These are phyloP conservation scores for Notolabrus celidotus DNA, from an alignment of 2,797 vertebrate species.

Conservation along the genomic window DNA sequence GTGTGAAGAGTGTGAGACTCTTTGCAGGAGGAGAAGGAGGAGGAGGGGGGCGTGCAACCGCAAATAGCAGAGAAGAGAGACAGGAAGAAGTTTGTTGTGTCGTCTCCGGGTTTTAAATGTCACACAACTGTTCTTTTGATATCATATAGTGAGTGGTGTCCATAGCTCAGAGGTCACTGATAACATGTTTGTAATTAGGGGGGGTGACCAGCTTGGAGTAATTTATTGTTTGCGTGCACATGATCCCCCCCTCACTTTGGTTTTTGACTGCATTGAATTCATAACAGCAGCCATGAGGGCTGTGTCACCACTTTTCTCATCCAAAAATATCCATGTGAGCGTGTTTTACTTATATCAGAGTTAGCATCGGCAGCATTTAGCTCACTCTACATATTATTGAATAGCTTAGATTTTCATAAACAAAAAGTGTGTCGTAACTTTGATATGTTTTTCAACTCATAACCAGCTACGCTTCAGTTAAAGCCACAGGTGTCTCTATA, in stretches of 20 bases:
- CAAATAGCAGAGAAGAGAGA: constrained; percentile 16
- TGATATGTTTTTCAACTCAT: constrained; percentile 39
- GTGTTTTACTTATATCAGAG: constrained; percentile 9
- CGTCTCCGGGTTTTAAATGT: constrained; percentile 37
- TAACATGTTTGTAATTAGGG: constrained; percentile 32
- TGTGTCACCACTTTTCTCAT: constrained; percentile 38
- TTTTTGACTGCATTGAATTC: constrained; percentile 28
- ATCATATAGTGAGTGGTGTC: constrained; percentile 23
- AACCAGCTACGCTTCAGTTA: constrained; percentile 54
- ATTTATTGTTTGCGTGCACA: constrained; percentile 38
- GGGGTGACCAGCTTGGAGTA: constrained; percentile 28
- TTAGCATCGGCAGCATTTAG: constrained; percentile 15
- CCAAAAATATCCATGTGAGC: constrained; percentile 37
- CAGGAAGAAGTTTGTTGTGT: constrained; percentile 35
- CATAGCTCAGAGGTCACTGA: constrained; percentile 14
- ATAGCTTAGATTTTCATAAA: constrained; percentile 44
- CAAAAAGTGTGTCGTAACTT: constrained; percentile 33
- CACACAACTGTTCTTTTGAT: constrained; percentile 15
- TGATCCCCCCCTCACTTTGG: constrained; percentile 12
- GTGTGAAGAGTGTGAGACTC: constrained; percentile 39
- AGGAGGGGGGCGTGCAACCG: constrained; percentile 15
- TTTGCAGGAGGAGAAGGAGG: constrained; percentile 8
- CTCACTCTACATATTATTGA: constrained; percentile 17
- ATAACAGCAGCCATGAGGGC: constrained; percentile 21
- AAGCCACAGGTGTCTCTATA: constrained; percentile 53